phyloP scores from a whole-genome alignment of 2,888 invertebrate species.

The Hermaeophaga mercurialis region DNA sequence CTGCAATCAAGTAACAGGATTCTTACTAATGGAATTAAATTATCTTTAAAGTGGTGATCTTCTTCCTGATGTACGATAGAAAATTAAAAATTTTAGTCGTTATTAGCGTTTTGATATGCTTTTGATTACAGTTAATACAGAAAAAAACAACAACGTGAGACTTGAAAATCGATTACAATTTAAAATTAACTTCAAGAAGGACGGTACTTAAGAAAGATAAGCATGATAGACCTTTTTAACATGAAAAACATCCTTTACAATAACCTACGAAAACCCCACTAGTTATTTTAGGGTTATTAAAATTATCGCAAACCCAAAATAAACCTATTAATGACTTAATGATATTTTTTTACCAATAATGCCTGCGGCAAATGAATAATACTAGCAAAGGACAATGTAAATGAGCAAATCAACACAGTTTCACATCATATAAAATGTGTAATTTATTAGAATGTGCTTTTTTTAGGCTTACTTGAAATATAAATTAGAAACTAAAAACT shows the following conservation, averaged over 20 bases:
- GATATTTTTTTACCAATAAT: too few species aligned
- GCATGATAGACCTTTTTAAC: too few species aligned
- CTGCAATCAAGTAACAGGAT: slow-evolving; percentile 2
- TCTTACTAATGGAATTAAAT: slow-evolving; percentile 1
- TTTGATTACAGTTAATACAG: neutral
- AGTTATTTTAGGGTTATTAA: too few species aligned
- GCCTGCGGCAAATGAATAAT: too few species aligned
- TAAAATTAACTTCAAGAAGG: too few species aligned
- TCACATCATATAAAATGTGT: neutral
- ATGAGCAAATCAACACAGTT: too few species aligned
- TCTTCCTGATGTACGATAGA: neutral
- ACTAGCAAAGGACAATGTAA: too few species aligned
- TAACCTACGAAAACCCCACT: too few species aligned
- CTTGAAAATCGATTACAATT: neutral
- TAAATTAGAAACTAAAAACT: neutral
- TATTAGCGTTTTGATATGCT: neutral
- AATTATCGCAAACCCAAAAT: too few species aligned
- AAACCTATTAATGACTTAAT: too few species aligned
- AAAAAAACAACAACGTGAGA: neutral
- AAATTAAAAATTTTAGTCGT: neutral
- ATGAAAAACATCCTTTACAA: too few species aligned
- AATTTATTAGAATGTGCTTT: neutral
- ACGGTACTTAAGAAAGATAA: too few species aligned
- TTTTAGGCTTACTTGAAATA: neutral
- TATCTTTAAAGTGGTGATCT: neutral